Conservation (phyloP, 1,140 invertebrate genomes). For the Oryzaephilus surinamensis region DNA sequence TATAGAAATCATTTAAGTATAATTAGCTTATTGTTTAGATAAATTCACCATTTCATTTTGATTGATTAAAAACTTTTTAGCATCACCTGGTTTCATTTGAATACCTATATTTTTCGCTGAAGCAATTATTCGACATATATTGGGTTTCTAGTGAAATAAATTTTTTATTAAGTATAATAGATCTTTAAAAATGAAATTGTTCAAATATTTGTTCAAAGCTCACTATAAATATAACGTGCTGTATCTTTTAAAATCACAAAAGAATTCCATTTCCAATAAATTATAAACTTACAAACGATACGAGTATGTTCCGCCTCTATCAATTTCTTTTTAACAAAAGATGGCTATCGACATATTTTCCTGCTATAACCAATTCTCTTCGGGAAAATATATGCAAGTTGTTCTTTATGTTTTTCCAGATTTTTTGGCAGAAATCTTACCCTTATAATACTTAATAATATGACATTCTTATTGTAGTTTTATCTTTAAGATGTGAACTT, state of each 20-base stretch:
- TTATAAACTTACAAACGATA: conserved; percentile 19
- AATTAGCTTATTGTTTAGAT: background rate
- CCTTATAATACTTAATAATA: conserved; percentile 17
- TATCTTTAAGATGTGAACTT: conserved; percentile 16
- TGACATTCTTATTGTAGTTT: conserved; percentile 13
- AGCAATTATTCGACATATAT: too few relatives aligned
- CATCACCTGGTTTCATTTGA: too few relatives aligned
- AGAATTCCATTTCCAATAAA: conserved; percentile 19
- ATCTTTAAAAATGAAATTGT: conserved; percentile 1
- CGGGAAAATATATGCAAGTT: too few relatives aligned
- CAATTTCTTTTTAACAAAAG: conserved; percentile 20
- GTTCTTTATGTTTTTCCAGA: conserved; percentile 16
- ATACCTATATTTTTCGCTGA: too few relatives aligned
- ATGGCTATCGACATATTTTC: conserved; percentile 20
- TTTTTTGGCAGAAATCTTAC: conserved; percentile 16
- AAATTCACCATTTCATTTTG: too few relatives aligned
- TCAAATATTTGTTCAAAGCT: conserved; percentile 1
- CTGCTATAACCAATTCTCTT: conserved; percentile 13
- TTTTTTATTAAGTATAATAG: background rate
- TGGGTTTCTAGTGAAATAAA: too few relatives aligned
- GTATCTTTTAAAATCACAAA: conserved; percentile 19
- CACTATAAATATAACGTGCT: conserved; percentile 11
- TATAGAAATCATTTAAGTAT: background rate
- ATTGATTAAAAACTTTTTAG: too few relatives aligned
- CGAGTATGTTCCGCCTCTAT: conserved; percentile 17